Conservation (phyloP, 2,888 invertebrate genomes). For the Terebella lapidaria region DNA sequence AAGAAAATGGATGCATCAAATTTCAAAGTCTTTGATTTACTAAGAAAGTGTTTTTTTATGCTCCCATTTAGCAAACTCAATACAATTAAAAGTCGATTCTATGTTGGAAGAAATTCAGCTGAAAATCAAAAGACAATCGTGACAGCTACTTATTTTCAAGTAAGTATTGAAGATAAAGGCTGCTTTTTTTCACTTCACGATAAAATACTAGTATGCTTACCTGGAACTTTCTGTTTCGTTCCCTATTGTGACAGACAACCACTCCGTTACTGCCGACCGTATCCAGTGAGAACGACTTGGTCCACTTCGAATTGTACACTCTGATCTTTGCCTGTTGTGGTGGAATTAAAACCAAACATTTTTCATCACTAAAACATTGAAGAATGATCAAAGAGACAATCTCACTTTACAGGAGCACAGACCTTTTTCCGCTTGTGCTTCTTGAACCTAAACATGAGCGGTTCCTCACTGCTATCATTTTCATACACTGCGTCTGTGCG, state of each 20-base stretch:
- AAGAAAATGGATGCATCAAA: neutral
- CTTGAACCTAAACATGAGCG: constrained; percentile 65
- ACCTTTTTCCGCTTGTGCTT: constrained; percentile 54
- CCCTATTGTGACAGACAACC: constrained; percentile 62
- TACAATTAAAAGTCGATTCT: too few species aligned
- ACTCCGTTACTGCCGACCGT: constrained; percentile 73
- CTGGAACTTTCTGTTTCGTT: constrained; percentile 68
- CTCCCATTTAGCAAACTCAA: too few species aligned
- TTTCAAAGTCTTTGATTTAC: too few species aligned
- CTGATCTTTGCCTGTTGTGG: constrained; percentile 46
- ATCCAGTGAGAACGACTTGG: constrained; percentile 57
- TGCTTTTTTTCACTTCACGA: too few species aligned
- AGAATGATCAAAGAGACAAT: neutral
- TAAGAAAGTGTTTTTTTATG: too few species aligned
- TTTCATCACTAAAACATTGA: neutral
- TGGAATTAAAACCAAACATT: neutral
- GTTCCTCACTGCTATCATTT: constrained; percentile 53
- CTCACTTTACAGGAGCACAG: neutral
- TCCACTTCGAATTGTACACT: constrained; percentile 54
- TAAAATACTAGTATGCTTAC: too few species aligned
- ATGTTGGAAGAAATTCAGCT: too few species aligned
- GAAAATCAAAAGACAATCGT: too few species aligned
- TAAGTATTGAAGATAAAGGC: too few species aligned
- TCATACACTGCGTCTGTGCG: constrained; percentile 51
- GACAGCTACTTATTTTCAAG: too few species aligned